Evolutionary conservation across 1,140 invertebrate genomes (phyloP), one percentile per base, ranked within the genome.

Genomic region (Mya arenaria): DNA sequence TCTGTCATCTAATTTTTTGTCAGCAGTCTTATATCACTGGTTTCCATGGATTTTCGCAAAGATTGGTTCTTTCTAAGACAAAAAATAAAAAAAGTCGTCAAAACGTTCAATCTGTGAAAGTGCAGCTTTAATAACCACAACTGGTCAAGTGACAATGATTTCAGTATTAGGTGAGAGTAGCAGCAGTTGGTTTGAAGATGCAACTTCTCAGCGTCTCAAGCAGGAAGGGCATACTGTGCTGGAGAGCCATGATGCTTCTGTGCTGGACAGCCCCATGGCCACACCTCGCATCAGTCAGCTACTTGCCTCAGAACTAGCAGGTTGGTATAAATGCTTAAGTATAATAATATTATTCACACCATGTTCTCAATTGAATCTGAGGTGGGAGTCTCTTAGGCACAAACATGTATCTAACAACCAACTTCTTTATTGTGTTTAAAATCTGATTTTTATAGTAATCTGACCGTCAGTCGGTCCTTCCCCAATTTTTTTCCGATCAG

Each of bases 271-370:
- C 39, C 77, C 66, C 4, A 0, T 62, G 25, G 5, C 37, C 39
- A 32, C 60, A 44, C 77, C 77, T 1, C 69, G 63, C 13, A 65
- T 80, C n/a, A 80, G 77, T 62, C 77, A 80, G 65, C 52, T 80
- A 28, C 30, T 80, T 36, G 19, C 37, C 28, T 17, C 15, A 32
- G 37, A 58, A 10, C n/a, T 80, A 6, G 6, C 62, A 68, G 63
- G 65, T 78, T 19, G 52, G 3, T 68, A 28, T 68, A 5, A 32
- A n/a, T n/a, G n/a, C n/a, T n/a, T n/a, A n/a, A n/a, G n/a, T n/a
- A n/a, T n/a, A n/a, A n/a, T n/a, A n/a, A n/a, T n/a, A n/a, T n/a
- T n/a, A n/a, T n/a, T n/a, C n/a, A n/a, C n/a, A n/a, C n/a, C 4
- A 32, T 65, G n/a, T 32, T 65, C 4, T 34, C 19, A 65, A 13